phyloP scores from a whole-genome alignment of 2,113 vertebrate species.

The Axis porcinus region DNA sequence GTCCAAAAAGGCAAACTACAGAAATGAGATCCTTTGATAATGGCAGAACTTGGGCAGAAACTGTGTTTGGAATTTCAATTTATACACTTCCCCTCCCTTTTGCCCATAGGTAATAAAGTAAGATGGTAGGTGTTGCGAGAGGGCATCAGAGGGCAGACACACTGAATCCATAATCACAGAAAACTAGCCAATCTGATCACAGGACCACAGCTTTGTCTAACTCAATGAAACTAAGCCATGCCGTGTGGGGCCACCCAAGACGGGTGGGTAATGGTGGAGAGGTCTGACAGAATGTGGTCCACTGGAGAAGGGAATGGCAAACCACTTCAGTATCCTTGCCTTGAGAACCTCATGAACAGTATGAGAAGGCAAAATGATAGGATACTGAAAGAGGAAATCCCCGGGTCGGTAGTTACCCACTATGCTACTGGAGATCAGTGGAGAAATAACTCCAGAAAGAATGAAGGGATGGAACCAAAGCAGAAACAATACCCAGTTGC shows the following conservation, averaged over 20 bases:
- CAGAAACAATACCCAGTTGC: background rate
- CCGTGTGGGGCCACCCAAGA: background rate
- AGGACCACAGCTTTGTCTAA: background rate
- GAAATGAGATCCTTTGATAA: background rate
- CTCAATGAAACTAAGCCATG: background rate
- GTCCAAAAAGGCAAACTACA: background rate
- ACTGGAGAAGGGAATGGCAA: background rate
- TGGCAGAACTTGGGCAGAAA: background rate
- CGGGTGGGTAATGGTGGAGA: rapidly evolving
- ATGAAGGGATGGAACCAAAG: background rate
- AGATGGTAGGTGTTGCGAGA: no score
- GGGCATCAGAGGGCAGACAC: background rate
- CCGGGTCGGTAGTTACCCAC: rapidly evolving
- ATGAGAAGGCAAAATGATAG: background rate
- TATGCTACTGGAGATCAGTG: background rate
- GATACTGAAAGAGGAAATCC: background rate
- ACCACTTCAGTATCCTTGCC: background rate
- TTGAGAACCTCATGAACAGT: background rate
- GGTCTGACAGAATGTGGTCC: background rate
- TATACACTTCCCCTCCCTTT: background rate
- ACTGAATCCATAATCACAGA: background rate
- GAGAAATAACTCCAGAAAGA: background rate
- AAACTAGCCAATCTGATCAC: background rate
- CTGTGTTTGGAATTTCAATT: background rate
- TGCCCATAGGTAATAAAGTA: background rate